Base-by-base conservation (phyloP, 2,888 invertebrate genomes). In the Phytoseiulus persimilis region DNA sequence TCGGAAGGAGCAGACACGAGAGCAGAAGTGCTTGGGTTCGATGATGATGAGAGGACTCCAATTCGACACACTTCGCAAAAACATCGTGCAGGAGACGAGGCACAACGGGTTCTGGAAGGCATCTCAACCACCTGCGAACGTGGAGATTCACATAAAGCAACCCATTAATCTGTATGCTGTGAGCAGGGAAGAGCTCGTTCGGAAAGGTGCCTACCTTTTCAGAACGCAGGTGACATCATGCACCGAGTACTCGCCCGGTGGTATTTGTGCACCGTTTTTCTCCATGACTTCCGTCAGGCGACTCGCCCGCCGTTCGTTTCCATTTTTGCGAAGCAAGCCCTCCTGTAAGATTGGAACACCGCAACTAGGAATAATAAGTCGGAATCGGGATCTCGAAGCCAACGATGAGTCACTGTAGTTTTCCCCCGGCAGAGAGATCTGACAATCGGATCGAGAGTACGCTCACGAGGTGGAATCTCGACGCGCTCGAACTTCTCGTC, bases 211-310 rank as follows among this genome's bases (percentile, higher is more conserved):
- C 6, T 33, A 32, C 87, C 87, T 32, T 32, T 87, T 87, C 39
- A 87, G 33, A 0, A 87, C 87, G 87, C 87, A 87, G 32, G 87
- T 87, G 87, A 87, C 87, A 33, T 87, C 87, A 33, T 87, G 87
- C 9, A 87, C 87, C 6, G 87, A 87, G 45, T 87, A 87, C 87
- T 87, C 87, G 32, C 32, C 87, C 32, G 32, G 87, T 0, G 87
- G 87, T 11, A 87, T 87, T 6, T 39, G n/a, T 6, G 87, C 87
- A 39, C 87, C 87, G 39, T 32, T 87, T 33, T 32, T n/a, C 23
- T 87, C 87, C 87, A 87, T 87, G 87, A 31, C 9, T 11, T 87
- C 87, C 31, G 32, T 87, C 87, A 87, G 87, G 28, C 87, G 39
- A 23, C 32, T 87, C 33, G 45, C 87, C 11, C 87, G 87, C 32